Evolutionary conservation across 1,140 invertebrate species (phyloP), one percentile per base, ranked within the genome.

Genomic region (Mycetomoellerius zeteki): DNA sequence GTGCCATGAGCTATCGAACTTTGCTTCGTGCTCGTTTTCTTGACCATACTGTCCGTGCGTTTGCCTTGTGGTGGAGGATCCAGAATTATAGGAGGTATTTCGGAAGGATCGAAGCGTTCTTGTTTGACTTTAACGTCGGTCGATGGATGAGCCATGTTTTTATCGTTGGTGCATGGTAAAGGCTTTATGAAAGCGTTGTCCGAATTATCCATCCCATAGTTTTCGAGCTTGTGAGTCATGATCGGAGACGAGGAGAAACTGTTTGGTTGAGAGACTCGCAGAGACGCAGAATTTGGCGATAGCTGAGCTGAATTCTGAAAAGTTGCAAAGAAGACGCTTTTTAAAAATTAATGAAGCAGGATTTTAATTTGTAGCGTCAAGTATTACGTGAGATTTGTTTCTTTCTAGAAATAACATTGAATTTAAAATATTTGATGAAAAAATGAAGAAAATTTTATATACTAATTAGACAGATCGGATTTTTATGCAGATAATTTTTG

Each of bases 141-240:
- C 19, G 33, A 24, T 8, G 16, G 14, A 33, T 89, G 72, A 43
- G 33, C 10, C 2, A 43, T 7, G 24, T 71, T 88, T n/a, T 72
- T 89, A 0, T 88, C 88, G 19, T 90, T 91, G 7, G 54, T 65
- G 43, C 93, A 97, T 0, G 97, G 96, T 30, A 97, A 90, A 0
- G 97, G 97, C 92, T 96, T 97, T 88, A 97, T 97, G 82, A 97
- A 97, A 2, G 96, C 96, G 1, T 69, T 24, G 21, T 96, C 95
- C 0, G 76, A 3, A 12, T 92, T 92, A 5, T 67, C 65, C 21
- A 24, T 77, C 27, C 10, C 87, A 0, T 85, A 92, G 14, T 89
- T 93, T 3, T 93, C 89, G 10, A 88, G 58, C 37, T 94, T 94
- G 56, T 95, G 93, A 14, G 92, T 89, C 93, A 94, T 94, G 30